Evolutionary conservation across 2,113 vertebrate species (phyloP), one percentile per base, ranked within the genome.

Genomic region (Varanus komodoensis): DNA sequence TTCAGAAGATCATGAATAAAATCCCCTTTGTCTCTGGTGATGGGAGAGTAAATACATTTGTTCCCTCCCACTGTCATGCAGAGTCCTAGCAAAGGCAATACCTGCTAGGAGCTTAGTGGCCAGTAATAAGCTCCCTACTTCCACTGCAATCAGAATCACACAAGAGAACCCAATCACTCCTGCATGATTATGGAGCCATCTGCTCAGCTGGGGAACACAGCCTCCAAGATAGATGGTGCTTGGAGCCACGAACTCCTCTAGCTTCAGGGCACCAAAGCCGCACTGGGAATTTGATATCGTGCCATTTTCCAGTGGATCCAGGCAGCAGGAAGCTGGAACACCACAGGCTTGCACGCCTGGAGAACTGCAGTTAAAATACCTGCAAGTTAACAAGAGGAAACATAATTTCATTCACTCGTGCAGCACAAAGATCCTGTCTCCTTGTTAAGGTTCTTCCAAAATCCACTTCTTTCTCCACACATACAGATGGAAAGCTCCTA

Each of bases 281-380:
- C 99, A 99, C 95, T 98, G 98, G 4, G 96, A 94, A 68, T 98
- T 98, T 97, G 97, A 83, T 25, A 98, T 95, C 0, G 97, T 97
- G 68, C 98, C 97, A 0, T 97, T 98, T 94, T 98, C 96, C 92
- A 96, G 48, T 0, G 98, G 98, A 91, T 98, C 92, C 74, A 97
- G 88, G 68, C 99, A 99, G 96, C 99, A 99, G 2, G 99, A 99
- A 1, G 97, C 96, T 0, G 99, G 99, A 0, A 99, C 98, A 0
- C 98, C 96, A 23, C 99, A 99, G 0, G 98, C 98, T 96, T 98
- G 97, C 52, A 89, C 95, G 0, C 98, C 98, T 0, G 98, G 98
- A 48, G 98, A 96, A 0, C 98, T 98, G 97, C 99, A 99, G 96
- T 99, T 99, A 93, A 98, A 99, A 91, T 98, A 98, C 97, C 99